Evolutionary conservation across 2,888 invertebrate species (phyloP), one percentile per base, ranked within the genome.

Genomic region (Phania funesta): DNA sequence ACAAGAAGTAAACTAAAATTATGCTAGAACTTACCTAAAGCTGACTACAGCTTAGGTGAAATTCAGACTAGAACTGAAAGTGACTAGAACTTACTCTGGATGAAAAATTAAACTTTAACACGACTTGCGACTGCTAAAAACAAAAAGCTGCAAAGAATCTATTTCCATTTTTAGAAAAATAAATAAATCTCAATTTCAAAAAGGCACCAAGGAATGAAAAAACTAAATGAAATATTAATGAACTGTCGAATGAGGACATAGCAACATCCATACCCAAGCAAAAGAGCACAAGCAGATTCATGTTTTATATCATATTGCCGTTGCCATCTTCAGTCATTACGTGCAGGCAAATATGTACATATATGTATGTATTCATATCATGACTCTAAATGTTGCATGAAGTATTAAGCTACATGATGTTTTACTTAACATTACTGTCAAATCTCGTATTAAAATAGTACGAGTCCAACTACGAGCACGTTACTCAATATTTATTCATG

Each of bases 401-500:
- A 60, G 29, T 50, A 58, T 76, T 46, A 50, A 38, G 20, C 74
- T 18, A 35, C 35, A 54, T 76, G 41, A 58, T 67, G 41, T 76
- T 67, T 60, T 29, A 67, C 67, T 76, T 76, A 50, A 60, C 13
- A 68, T 68, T 52, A 68, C 62, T 68, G 68, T 70, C 68, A 77
- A 68, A 77, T 77, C 60, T 62, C 2, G 18, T 24, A 54, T 62
- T 46, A 54, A 77, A 62, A 58, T 67, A 58, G 67, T 67, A 68
- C 41, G 7, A 16, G 67, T 67, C 56, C 48, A 8, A 60, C 18
- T 46, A 60, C 13, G 41, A 22, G 20, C 44, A 62, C 29, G 13
- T 64, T 68, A 60, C 35, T 68, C 68, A 77, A 70, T 77, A 77
- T 68, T 44, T 46, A 76, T 80, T 71, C 54, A 76, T 76, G 80